Percentiles rank a stretch among this genome's conserved stretches.
These are phyloP conservation scores for Apodemus agrarius DNA, from an alignment of 2,797 vertebrate genomes.

Conservation along the genomic window DNA sequence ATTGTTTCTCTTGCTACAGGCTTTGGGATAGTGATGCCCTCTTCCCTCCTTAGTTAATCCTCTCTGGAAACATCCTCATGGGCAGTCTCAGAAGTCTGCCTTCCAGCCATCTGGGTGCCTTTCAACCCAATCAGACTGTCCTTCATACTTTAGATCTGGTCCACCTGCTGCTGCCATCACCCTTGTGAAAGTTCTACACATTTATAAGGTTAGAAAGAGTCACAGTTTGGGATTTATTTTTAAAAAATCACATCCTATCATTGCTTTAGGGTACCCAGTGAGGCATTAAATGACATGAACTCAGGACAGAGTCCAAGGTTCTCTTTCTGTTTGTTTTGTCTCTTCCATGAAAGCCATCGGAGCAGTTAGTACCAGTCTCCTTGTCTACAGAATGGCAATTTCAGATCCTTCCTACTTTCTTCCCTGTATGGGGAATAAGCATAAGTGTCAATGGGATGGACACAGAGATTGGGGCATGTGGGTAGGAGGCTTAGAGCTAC, in stretches of 20 bases:
- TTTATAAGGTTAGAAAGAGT: conserved; percentile 60
- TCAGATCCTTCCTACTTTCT: not conserved
- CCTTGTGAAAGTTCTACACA: conserved; percentile 2
- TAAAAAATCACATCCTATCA: not conserved
- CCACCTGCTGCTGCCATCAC: not conserved
- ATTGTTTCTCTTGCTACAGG: not conserved
- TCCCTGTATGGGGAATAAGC: not conserved
- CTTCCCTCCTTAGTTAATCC: not conserved
- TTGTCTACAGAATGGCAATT: not conserved
- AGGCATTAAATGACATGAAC: not conserved
- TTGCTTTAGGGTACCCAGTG: not conserved
- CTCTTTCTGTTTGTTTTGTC: not conserved
- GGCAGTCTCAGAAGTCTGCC: not conserved
- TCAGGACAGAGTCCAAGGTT: not conserved
- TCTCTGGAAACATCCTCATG: not conserved
- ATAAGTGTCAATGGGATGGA: not conserved
- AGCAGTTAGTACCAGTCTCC: not conserved
- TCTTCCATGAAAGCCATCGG: not conserved
- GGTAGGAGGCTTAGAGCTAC: not conserved
- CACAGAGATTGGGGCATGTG: not conserved
- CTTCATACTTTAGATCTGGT: not conserved
- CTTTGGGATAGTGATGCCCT: not conserved
- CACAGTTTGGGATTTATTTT: not conserved
- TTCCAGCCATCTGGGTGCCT: not conserved
- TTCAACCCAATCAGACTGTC: not conserved